A percentile compares a stretch with the other conserved stretches of the same genome.
phyloP scores from a whole-genome alignment of 2,888 invertebrate species.

The Acrobasis repandana region DNA sequence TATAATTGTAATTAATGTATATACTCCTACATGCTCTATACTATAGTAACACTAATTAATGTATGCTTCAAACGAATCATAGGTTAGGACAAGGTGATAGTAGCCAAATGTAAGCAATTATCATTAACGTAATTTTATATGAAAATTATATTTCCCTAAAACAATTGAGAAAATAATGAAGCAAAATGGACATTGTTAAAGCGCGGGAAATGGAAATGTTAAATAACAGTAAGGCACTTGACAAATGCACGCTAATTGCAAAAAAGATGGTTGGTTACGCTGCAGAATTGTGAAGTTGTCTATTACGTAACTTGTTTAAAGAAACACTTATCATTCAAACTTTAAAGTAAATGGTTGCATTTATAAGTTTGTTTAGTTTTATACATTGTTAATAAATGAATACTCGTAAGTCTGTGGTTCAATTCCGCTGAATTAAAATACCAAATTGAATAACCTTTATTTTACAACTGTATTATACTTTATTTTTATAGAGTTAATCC shows the following conservation, averaged over 20 bases:
- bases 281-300: neutral
- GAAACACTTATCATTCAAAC: neutral
- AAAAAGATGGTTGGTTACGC: neutral
- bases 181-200: neutral
- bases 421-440: no score
- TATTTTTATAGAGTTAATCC: no score
- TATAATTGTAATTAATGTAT: conserved; percentile 71
- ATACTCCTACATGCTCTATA: conserved; percentile 47
- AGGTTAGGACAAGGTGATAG: conserved; percentile 79
- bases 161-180: neutral
- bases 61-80: conserved; percentile 71
- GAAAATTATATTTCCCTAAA: conserved; percentile 6
- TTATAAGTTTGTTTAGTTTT: no score
- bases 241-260: neutral
- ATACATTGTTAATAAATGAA: no score
- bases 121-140: conserved; percentile 44
- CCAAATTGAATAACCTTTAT: no score
- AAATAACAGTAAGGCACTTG: neutral
- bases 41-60: conserved; percentile 45
- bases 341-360: no score
- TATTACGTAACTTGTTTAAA: neutral
- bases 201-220: neutral
- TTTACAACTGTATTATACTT: no score
- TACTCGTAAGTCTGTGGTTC: no score
- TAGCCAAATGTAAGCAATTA: conserved; percentile 67